Evolutionary conservation across 64 coral and sea anemone species (phyloP).

Genomic region (Dendrophyllia cribrosa): DNA sequence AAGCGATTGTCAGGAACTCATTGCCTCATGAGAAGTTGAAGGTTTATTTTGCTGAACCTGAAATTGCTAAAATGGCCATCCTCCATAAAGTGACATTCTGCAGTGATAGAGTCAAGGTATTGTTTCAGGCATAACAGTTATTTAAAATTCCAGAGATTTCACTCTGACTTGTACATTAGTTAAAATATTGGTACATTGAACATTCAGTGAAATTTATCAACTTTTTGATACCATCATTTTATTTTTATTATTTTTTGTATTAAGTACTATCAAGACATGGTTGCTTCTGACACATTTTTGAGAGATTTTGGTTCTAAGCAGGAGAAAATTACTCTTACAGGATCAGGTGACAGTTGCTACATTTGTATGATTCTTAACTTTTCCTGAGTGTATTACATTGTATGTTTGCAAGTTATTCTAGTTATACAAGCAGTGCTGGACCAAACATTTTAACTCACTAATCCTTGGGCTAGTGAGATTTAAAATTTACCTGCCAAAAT

Average conservation of each 20-base stretch:
- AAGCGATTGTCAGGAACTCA: slow-evolving; percentile 31
- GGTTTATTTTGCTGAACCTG: background rate
- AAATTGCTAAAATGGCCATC: background rate
- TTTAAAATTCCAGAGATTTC: no score
- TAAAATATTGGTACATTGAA: background rate
- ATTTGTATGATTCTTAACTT: background rate
- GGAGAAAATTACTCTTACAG: slow-evolving; percentile 4
- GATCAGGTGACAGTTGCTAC: slow-evolving; percentile 12
- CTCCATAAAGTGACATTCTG: slow-evolving; percentile 8
- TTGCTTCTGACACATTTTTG: background rate
- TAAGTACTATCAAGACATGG: background rate
- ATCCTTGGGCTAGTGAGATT: no score
- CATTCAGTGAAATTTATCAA: background rate
- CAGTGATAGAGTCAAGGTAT: no score
- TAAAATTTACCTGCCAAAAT: no score
- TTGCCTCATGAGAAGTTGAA: slow-evolving; percentile 34
- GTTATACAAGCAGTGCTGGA: no score
- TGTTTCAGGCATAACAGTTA: no score
- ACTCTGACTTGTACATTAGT: no score
- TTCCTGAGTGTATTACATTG: background rate
- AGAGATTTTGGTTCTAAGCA: slow-evolving; percentile 28
- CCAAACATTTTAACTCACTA: no score
- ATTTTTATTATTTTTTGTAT: background rate
- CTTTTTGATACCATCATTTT: background rate
- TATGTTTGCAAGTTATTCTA: no score